Conservation (phyloP, 2,113 vertebrate genomes). For the Apodemus sylvaticus region DNA sequence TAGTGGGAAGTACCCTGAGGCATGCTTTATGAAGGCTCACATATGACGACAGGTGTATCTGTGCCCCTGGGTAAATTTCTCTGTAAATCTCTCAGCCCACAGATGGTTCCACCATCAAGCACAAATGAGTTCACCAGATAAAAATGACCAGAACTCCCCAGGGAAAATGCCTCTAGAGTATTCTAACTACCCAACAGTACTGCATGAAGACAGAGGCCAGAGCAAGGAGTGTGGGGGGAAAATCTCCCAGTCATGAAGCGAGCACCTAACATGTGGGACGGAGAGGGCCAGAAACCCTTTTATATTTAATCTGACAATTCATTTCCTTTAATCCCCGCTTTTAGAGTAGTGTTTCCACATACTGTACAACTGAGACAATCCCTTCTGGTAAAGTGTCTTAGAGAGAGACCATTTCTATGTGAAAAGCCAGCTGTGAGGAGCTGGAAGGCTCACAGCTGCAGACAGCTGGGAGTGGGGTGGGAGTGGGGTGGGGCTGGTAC, state of each 20-base stretch:
- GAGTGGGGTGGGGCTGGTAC: constrained; percentile 73
- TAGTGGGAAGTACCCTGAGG: neutral
- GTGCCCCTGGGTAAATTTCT: neutral
- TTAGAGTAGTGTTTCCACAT: constrained; percentile 70
- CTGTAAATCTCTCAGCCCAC: neutral
- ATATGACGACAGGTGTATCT: neutral
- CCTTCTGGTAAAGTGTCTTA: constrained; percentile 73
- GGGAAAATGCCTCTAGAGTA: neutral
- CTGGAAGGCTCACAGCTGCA: constrained; percentile 86
- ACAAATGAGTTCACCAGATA: neutral
- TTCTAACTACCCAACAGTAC: constrained; percentile 49
- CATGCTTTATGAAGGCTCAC: neutral
- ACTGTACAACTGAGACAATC: constrained; percentile 39
- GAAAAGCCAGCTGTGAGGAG: constrained; percentile 81
- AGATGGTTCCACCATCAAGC: neutral
- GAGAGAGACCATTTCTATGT: constrained; percentile 76
- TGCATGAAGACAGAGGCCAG: constrained; percentile 36
- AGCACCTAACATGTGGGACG: neutral
- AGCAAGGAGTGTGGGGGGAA: constrained; percentile 48
- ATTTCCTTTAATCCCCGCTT: constrained; percentile 53
- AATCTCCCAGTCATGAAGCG: neutral
- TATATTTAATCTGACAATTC: neutral
- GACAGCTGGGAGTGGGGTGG: constrained; percentile 79
- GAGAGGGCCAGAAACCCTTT: neutral
- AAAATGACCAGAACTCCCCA: neutral